Base-by-base conservation (phyloP, 2,797 vertebrate species). In the Betta splendens region DNA sequence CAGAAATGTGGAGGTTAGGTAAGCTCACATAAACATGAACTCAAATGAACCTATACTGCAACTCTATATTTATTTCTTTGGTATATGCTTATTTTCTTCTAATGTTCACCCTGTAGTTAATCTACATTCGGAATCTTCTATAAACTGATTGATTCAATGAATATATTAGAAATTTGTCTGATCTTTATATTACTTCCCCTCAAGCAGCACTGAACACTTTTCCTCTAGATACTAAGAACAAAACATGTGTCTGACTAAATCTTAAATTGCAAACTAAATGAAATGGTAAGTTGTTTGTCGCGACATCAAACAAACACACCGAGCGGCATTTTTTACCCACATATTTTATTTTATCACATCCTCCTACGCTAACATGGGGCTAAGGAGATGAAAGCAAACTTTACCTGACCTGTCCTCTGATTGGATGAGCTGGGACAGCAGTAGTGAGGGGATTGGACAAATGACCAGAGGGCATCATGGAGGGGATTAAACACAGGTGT, bases 401-500 rank as follows among this genome's bases (percentile, higher is more conserved):
- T 71, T 70, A 75, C 79, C 80, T 77, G 84, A 82, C 72, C 80
- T 77, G 73, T 58, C 52, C 55, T 75, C 60, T 79, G 75, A 87
- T 86, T 89, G 88, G 86, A 65, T 49, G 73, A 72, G 62, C 72
- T 20, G 12, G 63, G 66, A 69, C 77, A 72, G 44, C 67, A 84
- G 84, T 20, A 66, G 79, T 44, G 38, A 75, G 71, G 58, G 84
- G 79, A 81, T 77, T 76, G 77, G 84, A 77, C 66, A 76, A 86
- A 86, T 44, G 60, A 79, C 81, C 83, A 69, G 79, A 69, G 87
- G 89, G 89, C 86, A 87, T 90, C 79, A 80, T 66, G 73, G 80
- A 73, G 79, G n/a, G 85, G 90, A 91, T 92, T 89, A 91, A 53
- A 73, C 72, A 55, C 88, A 84, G 79, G 91, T 92, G 90, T 88